A percentile compares a stretch with the other conserved stretches of the same genome.
phyloP scores from a whole-genome alignment of 1,140 invertebrate genomes.

The Popillia japonica region DNA sequence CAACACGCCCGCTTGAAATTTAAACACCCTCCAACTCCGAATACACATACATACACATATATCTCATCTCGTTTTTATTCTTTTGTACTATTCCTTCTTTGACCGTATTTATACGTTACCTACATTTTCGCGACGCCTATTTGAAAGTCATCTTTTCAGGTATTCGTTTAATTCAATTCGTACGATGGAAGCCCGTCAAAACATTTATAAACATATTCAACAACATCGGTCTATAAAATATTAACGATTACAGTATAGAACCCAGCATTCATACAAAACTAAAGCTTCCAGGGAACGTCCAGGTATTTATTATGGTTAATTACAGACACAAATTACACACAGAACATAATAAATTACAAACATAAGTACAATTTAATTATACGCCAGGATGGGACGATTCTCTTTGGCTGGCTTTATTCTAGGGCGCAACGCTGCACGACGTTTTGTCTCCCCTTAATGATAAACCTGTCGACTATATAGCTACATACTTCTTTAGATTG shows the following conservation, averaged over 20 bases:
- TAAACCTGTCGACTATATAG: background rate
- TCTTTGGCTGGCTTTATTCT: background rate
- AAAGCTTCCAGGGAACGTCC: background rate
- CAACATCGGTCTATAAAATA: too few relatives aligned
- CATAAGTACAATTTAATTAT: constrained; percentile 1
- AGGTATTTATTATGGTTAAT: constrained; percentile 7
- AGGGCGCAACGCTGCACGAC: background rate
- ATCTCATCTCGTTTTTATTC: too few relatives aligned
- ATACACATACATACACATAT: too few relatives aligned
- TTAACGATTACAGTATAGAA: background rate
- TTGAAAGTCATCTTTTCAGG: too few relatives aligned
- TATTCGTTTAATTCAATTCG: too few relatives aligned
- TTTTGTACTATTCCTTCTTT: too few relatives aligned
- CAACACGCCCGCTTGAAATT: too few relatives aligned
- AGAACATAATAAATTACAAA: constrained; percentile 7
- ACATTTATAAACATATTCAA: too few relatives aligned
- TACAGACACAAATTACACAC: constrained; percentile 1
- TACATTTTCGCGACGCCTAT: too few relatives aligned
- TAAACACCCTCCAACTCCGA: too few relatives aligned
- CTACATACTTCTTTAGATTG: background rate
- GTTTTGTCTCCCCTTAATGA: background rate
- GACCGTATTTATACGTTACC: too few relatives aligned
- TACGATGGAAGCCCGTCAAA: too few relatives aligned
- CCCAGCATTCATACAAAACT: background rate
- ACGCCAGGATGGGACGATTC: background rate